A percentile compares a stretch with the other conserved stretches of the same genome.
Evolutionary conservation across 2,888 invertebrate species (phyloP).

Genomic region (Globia sparganii): DNA sequence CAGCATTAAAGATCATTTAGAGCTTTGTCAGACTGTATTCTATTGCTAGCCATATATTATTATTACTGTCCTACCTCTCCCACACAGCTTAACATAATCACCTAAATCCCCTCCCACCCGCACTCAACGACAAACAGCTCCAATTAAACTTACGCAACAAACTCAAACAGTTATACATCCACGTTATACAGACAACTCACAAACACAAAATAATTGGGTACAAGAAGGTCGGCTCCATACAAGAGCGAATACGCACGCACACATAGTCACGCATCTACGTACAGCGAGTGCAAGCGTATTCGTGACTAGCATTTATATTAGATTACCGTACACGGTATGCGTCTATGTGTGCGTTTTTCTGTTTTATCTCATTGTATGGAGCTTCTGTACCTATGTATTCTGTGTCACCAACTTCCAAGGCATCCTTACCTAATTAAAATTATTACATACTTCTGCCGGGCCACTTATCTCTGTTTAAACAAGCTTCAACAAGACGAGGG

Average conservation of each 20-base stretch:
- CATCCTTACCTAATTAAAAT: conserved; percentile 64
- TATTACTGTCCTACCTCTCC: not conserved
- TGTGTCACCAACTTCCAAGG: conserved; percentile 39
- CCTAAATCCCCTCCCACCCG: conserved; percentile 12
- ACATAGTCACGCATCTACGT: too few relatives aligned
- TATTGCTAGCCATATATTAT: not conserved
- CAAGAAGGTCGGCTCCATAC: conserved; percentile 4
- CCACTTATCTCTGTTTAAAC: conserved; percentile 56
- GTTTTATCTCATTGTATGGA: not conserved
- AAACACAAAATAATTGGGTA: conserved; percentile 13
- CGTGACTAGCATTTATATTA: not conserved
- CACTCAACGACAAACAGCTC: conserved; percentile 43
- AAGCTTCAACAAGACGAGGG: conserved; percentile 59
- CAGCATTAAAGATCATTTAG: not conserved
- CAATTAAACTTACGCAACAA: conserved; percentile 54
- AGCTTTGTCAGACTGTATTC: not conserved
- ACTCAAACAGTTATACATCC: conserved; percentile 51
- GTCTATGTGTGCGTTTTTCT: too few relatives aligned
- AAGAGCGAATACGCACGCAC: not conserved
- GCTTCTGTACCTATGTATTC: conserved; percentile 4
- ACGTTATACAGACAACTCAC: conserved; percentile 27
- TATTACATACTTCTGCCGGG: conserved; percentile 53
- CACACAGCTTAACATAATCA: conserved; percentile 7
- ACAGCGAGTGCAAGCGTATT: not conserved
- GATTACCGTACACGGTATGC: not conserved